Percentiles rank a stretch among this genome's conserved stretches.
These are phyloP conservation scores for Oceanites oceanicus DNA, from an alignment of 2,113 vertebrate genomes.

Conservation along the genomic window DNA sequence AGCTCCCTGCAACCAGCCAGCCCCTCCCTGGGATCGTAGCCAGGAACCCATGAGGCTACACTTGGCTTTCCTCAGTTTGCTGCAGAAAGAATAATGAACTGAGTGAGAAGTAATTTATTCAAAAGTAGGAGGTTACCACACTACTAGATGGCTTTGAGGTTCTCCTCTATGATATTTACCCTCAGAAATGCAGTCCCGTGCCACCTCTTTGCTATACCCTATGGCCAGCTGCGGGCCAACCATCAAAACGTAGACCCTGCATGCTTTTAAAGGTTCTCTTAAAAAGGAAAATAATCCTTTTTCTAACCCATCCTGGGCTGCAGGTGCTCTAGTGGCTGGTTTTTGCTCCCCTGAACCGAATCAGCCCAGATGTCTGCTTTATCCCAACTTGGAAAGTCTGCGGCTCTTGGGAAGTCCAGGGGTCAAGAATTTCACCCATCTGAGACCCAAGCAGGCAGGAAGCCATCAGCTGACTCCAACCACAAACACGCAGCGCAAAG, in stretches of 20 bases:
- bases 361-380: not conserved
- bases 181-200: not conserved
- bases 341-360: not conserved
- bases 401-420: not conserved
- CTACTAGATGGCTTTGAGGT: not conserved
- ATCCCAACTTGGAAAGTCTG: not conserved
- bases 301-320: not conserved
- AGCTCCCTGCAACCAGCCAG: not conserved
- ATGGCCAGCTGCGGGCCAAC: not conserved
- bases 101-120: not conserved
- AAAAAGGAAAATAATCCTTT: not conserved
- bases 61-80: not conserved
- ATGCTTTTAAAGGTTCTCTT: not conserved
- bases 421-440: conserved; percentile 48
- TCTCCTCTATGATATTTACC: not conserved
- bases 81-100: not conserved
- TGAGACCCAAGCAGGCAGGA: conserved; percentile 11
- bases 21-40: rapidly evolving
- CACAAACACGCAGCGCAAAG: conserved; percentile 22
- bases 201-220: not conserved
- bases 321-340: not conserved
- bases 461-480: conserved; percentile 39
- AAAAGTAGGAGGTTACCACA: not conserved
- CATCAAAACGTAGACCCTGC: not conserved
- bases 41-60: rapidly evolving